Evolutionary conservation across 2,888 invertebrate species (phyloP).

Genomic region (Drosophila kanekoi): DNA sequence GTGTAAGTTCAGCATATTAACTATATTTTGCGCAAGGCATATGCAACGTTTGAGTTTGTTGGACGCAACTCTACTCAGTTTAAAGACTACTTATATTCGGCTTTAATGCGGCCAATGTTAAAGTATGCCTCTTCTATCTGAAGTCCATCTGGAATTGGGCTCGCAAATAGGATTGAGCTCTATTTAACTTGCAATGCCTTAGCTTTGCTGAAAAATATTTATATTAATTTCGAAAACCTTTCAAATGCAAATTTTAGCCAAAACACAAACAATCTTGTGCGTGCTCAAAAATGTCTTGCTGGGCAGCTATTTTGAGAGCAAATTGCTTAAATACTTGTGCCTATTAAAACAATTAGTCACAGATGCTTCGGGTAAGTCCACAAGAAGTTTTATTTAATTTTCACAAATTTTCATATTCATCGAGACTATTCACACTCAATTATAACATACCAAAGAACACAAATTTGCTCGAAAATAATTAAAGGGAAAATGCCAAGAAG

Average conservation of each 20-base stretch:
- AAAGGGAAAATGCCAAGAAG: slow-evolving; percentile 68
- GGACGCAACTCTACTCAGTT: no score
- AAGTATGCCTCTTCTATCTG: no score
- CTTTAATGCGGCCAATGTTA: no score
- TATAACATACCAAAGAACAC: slow-evolving; percentile 80
- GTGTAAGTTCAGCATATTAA: no score
- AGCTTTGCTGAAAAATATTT: not conserved
- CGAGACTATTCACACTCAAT: slow-evolving; percentile 82
- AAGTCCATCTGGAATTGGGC: no score
- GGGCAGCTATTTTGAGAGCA: slow-evolving; percentile 53
- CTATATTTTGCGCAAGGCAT: no score
- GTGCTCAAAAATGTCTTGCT: slow-evolving; percentile 25
- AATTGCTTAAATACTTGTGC: slow-evolving; percentile 66
- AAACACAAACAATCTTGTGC: not conserved
- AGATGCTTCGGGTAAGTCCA: slow-evolving; percentile 33
- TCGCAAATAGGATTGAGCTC: no score
- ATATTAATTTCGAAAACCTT: slow-evolving; percentile 14
- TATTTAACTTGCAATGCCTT: no score
- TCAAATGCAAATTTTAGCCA: slow-evolving; percentile 1
- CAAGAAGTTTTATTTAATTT: slow-evolving; percentile 71
- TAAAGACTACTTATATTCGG: no score
- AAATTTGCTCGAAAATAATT: slow-evolving; percentile 75
- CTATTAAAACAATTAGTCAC: slow-evolving; percentile 73
- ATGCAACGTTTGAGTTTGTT: no score
- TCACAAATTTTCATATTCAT: slow-evolving; percentile 79